phyloP scores from a whole-genome alignment of 64 coral and sea anemone genomes.

The Dendrophyllia cribrosa region DNA sequence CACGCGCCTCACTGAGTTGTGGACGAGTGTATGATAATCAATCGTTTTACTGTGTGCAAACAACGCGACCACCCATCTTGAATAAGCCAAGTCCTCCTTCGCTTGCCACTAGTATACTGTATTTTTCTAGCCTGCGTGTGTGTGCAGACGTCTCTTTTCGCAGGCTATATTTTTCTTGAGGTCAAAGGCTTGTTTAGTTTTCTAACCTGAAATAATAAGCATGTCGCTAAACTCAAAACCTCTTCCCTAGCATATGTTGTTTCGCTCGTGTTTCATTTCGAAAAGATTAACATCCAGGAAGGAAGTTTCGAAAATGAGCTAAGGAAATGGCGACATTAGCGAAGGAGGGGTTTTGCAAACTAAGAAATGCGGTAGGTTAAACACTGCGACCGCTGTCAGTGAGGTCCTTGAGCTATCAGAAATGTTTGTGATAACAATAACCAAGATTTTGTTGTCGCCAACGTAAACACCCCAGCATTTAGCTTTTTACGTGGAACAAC shows the following conservation, averaged over 20 bases:
- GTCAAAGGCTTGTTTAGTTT: conserved; percentile 51
- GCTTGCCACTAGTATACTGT: not conserved
- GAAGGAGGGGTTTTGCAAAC: conserved; percentile 44
- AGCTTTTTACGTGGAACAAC: not conserved
- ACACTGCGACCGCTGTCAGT: conserved; percentile 58
- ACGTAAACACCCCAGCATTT: not conserved
- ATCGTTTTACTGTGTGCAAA: conserved; percentile 24
- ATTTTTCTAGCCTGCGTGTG: no score
- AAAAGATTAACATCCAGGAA: conserved; percentile 58
- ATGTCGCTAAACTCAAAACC: conserved; percentile 40
- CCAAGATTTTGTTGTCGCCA: conserved; percentile 64
- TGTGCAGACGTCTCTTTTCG: no score
- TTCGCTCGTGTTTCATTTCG: conserved; percentile 8
- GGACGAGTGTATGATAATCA: not conserved
- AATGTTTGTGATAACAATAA: conserved; percentile 67
- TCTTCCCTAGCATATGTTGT: conserved; percentile 5
- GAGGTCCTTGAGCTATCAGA: conserved; percentile 70
- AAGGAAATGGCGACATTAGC: conserved; percentile 61
- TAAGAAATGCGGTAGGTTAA: conserved; percentile 1
- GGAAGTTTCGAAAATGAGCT: conserved; percentile 47
- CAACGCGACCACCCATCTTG: conserved; percentile 64
- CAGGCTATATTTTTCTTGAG: conserved; percentile 49
- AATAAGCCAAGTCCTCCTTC: not conserved
- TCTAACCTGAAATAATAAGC: conserved; percentile 42
- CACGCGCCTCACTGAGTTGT: conserved; percentile 21